Evolutionary conservation across 2,113 vertebrate genomes (phyloP).

Genomic region (Elephantulus edwardii): DNA sequence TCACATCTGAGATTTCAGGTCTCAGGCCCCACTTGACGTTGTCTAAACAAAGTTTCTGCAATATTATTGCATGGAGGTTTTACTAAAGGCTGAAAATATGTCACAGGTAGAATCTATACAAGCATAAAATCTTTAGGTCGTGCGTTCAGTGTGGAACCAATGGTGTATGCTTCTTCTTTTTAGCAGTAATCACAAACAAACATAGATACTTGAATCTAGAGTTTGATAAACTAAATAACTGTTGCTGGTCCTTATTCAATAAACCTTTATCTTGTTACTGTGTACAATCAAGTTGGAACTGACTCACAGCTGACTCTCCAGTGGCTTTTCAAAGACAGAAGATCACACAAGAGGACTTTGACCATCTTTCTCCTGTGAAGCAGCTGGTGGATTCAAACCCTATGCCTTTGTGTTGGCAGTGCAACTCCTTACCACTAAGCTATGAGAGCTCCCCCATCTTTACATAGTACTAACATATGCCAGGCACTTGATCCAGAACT

Average conservation of each 20-base stretch:
- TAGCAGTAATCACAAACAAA: neutral
- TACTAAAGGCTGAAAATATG: conserved; percentile 9
- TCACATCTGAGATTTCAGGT: conserved; percentile 17
- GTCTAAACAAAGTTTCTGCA: conserved; percentile 21
- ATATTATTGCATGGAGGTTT: neutral
- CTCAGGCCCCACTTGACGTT: neutral
- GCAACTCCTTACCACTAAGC: no score
- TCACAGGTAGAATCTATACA: conserved; percentile 27
- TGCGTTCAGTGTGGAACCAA: neutral
- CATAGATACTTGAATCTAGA: neutral
- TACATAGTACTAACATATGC: neutral
- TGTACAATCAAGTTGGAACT: no score
- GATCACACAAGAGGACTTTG: no score
- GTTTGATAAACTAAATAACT: neutral
- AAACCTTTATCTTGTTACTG: neutral
- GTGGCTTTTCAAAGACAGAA: no score
- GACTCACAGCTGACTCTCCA: no score
- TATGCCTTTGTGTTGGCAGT: no score
- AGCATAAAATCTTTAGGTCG: neutral
- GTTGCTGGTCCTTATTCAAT: neutral
- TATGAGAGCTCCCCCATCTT: no score
- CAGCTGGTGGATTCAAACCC: no score
- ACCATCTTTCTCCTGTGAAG: no score
- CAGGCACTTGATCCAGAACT: neutral
- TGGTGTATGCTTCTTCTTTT: neutral